Evolutionary conservation across 2,888 invertebrate genomes (phyloP).

Genomic region (Meteorus colon): DNA sequence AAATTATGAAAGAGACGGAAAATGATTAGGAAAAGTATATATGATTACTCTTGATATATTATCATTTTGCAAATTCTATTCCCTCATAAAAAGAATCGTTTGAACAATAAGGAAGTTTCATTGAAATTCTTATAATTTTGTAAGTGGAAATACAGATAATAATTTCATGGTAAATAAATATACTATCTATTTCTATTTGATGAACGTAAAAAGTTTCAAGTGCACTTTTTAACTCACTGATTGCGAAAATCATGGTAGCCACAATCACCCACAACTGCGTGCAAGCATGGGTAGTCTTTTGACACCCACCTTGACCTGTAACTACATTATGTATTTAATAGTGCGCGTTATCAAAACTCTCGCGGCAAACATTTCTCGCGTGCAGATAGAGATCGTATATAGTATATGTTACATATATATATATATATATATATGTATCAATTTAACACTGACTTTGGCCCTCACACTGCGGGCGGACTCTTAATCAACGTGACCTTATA

Average conservation of each 20-base stretch:
- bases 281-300: constrained; percentile 51
- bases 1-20: background rate
- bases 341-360: constrained; percentile 57
- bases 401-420: constrained; percentile 34
- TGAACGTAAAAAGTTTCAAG: too few relatives aligned
- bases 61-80: background rate
- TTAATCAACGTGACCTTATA: constrained; percentile 2
- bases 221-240: constrained; percentile 3
- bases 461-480: background rate
- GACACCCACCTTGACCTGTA: constrained; percentile 67
- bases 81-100: background rate
- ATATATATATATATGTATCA: background rate
- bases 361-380: constrained; percentile 64
- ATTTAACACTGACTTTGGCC: constrained; percentile 28
- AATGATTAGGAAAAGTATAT: constrained; percentile 21
- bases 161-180: too few relatives aligned
- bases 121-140: too few relatives aligned
- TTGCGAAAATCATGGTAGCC: constrained; percentile 24
- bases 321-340: constrained; percentile 17
- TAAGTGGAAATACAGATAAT: too few relatives aligned
- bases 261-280: constrained; percentile 51
- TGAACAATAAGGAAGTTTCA: background rate
- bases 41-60: background rate
- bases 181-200: too few relatives aligned
- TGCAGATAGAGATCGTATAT: constrained; percentile 71